These are phyloP conservation scores for Myotis planiceps DNA, from an alignment of 2,797 vertebrate genomes.

Conservation along the genomic window DNA sequence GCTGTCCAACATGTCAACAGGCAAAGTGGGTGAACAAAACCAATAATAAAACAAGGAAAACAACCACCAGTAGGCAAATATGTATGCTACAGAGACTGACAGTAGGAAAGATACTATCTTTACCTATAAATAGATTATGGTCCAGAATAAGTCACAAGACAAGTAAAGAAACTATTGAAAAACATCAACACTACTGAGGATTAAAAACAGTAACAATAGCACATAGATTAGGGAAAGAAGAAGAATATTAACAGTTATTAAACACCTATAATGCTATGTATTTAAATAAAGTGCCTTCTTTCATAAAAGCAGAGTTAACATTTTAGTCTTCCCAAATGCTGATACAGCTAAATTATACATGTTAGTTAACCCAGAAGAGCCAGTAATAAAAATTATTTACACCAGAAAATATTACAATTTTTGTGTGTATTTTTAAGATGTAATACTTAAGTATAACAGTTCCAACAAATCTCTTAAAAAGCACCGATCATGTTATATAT, in stretches of 20 bases:
- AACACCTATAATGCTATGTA: background rate
- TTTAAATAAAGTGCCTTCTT: conserved; percentile 15
- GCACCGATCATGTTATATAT: background rate
- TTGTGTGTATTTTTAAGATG: background rate
- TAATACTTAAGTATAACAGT: background rate
- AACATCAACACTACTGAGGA: background rate
- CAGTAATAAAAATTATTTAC: conserved; percentile 36
- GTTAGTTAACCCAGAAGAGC: background rate
- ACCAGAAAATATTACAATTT: background rate
- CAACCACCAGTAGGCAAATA: background rate
- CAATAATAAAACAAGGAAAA: background rate
- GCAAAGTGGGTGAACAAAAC: background rate
- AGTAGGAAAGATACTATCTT: background rate
- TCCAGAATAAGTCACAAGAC: background rate
- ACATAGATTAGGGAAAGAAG: background rate
- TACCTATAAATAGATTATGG: background rate
- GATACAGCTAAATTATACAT: background rate
- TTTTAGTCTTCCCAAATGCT: background rate
- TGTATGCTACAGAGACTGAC: background rate
- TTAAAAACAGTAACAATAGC: background rate
- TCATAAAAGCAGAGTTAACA: conserved; percentile 8
- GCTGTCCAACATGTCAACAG: background rate
- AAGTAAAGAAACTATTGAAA: conserved; percentile 5
- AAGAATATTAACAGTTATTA: background rate
- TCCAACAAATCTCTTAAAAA: conserved; percentile 28